Conservation (phyloP, 2,113 vertebrate genomes). For the Lepus timidus region DNA sequence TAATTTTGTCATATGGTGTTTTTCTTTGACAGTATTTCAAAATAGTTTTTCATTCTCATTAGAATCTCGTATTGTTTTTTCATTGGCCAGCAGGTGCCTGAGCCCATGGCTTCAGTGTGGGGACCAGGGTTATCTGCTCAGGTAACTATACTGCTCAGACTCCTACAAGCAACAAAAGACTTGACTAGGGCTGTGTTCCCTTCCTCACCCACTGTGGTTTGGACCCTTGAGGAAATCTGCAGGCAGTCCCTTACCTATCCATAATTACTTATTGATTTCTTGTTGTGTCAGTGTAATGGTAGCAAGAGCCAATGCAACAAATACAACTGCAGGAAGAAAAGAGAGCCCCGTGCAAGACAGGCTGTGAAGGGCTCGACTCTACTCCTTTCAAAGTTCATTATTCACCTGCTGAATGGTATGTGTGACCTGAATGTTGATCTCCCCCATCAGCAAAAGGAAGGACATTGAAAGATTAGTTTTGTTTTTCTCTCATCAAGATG, state of each 20-base stretch:
- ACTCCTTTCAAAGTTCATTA: slow-evolving; percentile 55
- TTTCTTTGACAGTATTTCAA: slow-evolving; percentile 26
- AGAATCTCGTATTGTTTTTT: not conserved
- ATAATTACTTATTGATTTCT: slow-evolving; percentile 88
- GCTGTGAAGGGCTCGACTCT: slow-evolving; percentile 78
- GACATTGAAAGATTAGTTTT: slow-evolving; percentile 70
- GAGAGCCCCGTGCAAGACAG: slow-evolving; percentile 68
- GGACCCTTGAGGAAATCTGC: slow-evolving; percentile 64
- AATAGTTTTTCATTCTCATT: not conserved
- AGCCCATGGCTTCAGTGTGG: not conserved
- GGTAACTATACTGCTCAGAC: not conserved
- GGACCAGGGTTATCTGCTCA: not conserved
- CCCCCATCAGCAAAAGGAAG: slow-evolving; percentile 75
- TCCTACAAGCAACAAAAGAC: slow-evolving; percentile 58
- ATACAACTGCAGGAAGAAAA: slow-evolving; percentile 72
- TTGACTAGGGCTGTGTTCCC: not conserved
- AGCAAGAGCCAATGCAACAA: slow-evolving; percentile 78
- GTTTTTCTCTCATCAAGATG: slow-evolving; percentile 29
- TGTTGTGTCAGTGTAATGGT: slow-evolving; percentile 72
- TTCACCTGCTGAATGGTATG: slow-evolving; percentile 62
- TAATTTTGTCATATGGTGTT: not conserved
- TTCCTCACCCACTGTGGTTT: not conserved
- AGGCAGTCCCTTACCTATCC: slow-evolving; percentile 78
- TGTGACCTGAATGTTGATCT: slow-evolving; percentile 44
- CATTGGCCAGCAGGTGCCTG: not conserved